Conservation (phyloP, 2,113 vertebrate genomes). For the Eira barbara region DNA sequence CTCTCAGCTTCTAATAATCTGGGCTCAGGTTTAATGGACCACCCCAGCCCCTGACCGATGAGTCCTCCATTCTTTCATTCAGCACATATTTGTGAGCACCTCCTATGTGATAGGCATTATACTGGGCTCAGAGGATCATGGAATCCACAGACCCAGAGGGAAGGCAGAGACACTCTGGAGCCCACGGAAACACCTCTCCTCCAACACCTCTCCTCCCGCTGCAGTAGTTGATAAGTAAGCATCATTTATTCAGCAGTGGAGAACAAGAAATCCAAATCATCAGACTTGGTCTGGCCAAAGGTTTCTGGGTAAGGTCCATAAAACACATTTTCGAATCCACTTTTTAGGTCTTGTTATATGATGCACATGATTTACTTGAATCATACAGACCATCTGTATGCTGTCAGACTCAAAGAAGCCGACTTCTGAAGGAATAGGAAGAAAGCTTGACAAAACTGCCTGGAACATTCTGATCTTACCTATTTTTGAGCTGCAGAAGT, state of each 20-base stretch:
- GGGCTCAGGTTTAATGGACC: neutral
- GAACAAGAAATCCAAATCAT: neutral
- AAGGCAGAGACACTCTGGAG: neutral
- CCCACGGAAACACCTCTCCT: neutral
- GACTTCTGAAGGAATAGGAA: neutral
- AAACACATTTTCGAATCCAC: neutral
- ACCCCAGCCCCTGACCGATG: neutral
- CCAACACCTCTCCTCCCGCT: fast-evolving
- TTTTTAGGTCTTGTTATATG: slow-evolving; percentile 32
- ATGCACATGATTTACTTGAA: neutral
- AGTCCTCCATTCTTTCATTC: neutral
- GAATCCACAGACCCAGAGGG: neutral
- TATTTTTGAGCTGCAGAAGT: slow-evolving; percentile 9
- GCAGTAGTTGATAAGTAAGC: neutral
- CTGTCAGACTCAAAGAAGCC: neutral
- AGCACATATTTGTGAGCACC: neutral
- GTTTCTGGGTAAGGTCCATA: neutral
- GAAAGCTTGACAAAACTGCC: neutral
- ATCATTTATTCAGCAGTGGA: neutral
- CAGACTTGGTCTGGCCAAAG: neutral
- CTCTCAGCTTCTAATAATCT: neutral
- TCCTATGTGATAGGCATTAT: neutral
- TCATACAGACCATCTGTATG: neutral
- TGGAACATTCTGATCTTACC: slow-evolving; percentile 23
- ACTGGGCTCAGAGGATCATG: neutral